These are phyloP conservation scores for Clarias fuscus DNA, from an alignment of 2,797 vertebrate species.

Conservation along the genomic window DNA sequence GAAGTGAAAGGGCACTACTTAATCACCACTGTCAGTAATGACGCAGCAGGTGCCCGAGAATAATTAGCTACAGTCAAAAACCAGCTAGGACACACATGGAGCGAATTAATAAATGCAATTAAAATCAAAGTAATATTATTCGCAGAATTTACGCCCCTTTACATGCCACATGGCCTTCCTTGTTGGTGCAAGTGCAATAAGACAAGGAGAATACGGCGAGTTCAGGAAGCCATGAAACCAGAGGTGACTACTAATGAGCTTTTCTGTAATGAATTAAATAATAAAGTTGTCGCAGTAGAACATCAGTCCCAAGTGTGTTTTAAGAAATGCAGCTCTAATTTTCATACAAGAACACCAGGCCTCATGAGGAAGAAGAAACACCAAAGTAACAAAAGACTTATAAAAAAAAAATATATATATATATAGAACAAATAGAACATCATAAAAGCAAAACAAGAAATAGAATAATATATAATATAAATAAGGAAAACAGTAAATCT, in stretches of 20 bases:
- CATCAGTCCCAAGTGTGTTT: not conserved
- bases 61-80: constrained; percentile 1
- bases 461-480: not conserved
- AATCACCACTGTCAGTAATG: constrained; percentile 40
- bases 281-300: not conserved
- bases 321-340: not conserved
- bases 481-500: not conserved
- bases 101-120: constrained; percentile 20
- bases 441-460: not conserved
- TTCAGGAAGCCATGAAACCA: constrained; percentile 1
- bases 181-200: not conserved
- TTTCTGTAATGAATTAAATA: not conserved
- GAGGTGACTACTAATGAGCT: not conserved
- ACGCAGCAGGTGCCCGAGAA: constrained; percentile 27
- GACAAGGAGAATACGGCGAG: not conserved
- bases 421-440: not conserved
- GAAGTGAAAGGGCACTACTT: constrained; percentile 7
- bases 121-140: constrained; percentile 7
- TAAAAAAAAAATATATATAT: not conserved
- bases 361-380: not conserved
- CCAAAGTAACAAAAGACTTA: not conserved
- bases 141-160: not conserved
- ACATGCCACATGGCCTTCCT: not conserved
- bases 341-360: not conserved
- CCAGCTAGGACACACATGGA: constrained; percentile 38